phyloP scores from a whole-genome alignment of 2,113 vertebrate species.

The Cygnus buccinator region DNA sequence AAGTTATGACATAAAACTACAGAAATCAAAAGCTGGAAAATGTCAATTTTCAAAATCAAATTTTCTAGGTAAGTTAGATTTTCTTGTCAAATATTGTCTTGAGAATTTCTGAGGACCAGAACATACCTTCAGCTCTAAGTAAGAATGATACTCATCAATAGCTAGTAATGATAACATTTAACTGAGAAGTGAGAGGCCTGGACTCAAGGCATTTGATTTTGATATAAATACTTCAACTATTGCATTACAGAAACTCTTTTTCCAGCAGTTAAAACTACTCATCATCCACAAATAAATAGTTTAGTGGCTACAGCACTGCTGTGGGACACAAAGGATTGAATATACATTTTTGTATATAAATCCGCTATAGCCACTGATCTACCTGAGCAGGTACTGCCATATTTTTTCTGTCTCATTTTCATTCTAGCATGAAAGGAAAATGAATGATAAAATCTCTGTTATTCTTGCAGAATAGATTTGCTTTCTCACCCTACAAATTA shows the following conservation, averaged over 20 bases:
- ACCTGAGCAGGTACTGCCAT: fast-evolving
- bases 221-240: background rate
- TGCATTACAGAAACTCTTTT: background rate
- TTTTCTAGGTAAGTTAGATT: background rate
- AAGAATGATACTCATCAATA: background rate
- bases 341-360: background rate
- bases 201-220: background rate
- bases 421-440: background rate
- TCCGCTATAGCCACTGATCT: background rate
- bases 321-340: fast-evolving
- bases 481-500: background rate
- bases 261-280: background rate
- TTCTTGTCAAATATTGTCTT: background rate
- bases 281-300: background rate
- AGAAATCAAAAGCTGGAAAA: background rate
- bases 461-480: background rate
- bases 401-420: background rate
- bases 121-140: background rate
- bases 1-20: background rate
- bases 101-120: background rate
- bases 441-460: background rate
- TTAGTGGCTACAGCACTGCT: background rate
- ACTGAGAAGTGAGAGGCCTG: background rate
- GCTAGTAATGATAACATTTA: background rate
- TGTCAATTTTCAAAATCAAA: background rate